Evolutionary conservation across 2,113 vertebrate genomes (phyloP).

Genomic region (Nycticorax nycticorax): DNA sequence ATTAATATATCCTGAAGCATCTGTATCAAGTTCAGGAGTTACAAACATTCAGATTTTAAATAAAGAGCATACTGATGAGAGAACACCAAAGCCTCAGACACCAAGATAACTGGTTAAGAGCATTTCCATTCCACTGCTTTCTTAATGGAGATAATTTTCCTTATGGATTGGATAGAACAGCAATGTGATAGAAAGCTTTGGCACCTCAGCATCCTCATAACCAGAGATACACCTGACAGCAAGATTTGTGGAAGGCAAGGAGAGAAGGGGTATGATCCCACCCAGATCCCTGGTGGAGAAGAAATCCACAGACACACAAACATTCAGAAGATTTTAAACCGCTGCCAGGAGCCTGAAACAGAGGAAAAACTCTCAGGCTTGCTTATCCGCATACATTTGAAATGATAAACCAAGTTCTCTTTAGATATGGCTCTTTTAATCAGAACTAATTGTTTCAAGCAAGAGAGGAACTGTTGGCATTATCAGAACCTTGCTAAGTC

Average conservation of each 20-base stretch:
- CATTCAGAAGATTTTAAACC: background rate
- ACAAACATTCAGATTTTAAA: accelerated
- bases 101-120: background rate
- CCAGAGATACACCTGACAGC: background rate
- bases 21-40: background rate
- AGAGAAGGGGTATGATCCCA: background rate
- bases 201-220: background rate
- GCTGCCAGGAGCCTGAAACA: background rate
- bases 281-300: background rate
- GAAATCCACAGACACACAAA: background rate
- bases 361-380: background rate
- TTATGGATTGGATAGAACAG: background rate
- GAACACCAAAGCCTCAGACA: background rate
- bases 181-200: background rate
- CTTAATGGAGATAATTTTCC: background rate
- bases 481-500: background rate
- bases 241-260: background rate
- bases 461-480: background rate
- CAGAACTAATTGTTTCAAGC: background rate
- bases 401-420: background rate
- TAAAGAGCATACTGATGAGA: background rate
- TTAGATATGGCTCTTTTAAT: background rate
- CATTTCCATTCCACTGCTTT: background rate
- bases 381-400: background rate
- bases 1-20: background rate